Evolutionary conservation across 1,140 invertebrate species (phyloP).

Genomic region (silkworm (Bombyx mori)): DNA sequence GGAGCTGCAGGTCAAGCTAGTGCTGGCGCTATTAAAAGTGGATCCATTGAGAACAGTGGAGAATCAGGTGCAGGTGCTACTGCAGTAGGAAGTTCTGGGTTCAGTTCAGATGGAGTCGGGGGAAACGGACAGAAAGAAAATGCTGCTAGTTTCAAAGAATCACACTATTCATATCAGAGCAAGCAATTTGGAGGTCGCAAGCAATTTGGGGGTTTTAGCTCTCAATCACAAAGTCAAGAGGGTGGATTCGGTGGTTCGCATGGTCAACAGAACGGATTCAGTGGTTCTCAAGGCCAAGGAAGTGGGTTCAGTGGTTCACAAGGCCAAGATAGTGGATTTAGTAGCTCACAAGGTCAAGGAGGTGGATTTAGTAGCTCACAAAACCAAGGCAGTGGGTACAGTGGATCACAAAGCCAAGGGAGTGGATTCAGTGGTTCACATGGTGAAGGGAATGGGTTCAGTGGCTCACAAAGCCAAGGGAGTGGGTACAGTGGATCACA

Average conservation of each 20-base stretch:
- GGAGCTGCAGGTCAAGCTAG: neutral
- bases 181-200: neutral
- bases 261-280: slow-evolving; percentile 8
- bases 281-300: slow-evolving; percentile 8
- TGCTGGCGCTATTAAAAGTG: too few relatives aligned
- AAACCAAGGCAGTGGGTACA: slow-evolving; percentile 4
- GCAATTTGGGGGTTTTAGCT: neutral
- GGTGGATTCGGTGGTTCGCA: neutral
- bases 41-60: neutral
- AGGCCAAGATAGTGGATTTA: slow-evolving; percentile 5
- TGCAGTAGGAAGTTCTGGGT: slow-evolving; percentile 4
- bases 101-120: slow-evolving; percentile 1
- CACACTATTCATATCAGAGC: neutral
- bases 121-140: slow-evolving; percentile 1
- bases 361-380: slow-evolving; percentile 10
- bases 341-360: too few relatives aligned
- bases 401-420: slow-evolving; percentile 3
- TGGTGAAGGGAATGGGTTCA: neutral
- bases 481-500: neutral
- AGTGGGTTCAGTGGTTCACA: slow-evolving; percentile 5
- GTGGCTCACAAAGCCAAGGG: neutral
- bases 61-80: neutral
- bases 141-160: too few relatives aligned
- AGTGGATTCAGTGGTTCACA: slow-evolving; percentile 4
- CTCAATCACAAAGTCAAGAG: neutral